phyloP scores from a whole-genome alignment of 1,140 invertebrate genomes.

The Anagrus nilaparvatae region DNA sequence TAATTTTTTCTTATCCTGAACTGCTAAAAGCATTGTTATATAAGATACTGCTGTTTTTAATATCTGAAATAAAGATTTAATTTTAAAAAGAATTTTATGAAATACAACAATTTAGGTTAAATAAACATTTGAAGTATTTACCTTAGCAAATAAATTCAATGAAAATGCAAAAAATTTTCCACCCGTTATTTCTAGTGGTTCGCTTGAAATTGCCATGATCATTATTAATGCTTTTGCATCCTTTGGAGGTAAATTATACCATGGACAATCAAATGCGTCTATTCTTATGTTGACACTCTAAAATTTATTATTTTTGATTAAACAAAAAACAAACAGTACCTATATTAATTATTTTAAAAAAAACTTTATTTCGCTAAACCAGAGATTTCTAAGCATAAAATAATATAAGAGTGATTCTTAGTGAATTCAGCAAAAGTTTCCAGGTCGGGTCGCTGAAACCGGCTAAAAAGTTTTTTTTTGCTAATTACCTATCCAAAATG shows the following conservation, averaged over 20 bases:
- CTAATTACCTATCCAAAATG: too few relatives aligned
- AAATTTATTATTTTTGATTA: too few relatives aligned
- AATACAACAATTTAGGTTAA: neutral
- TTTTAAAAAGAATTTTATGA: neutral
- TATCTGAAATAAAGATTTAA: conserved; percentile 6
- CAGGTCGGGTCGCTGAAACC: too few relatives aligned
- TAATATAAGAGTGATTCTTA: too few relatives aligned
- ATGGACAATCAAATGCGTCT: conserved; percentile 20
- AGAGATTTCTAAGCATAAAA: too few relatives aligned
- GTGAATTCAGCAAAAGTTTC: too few relatives aligned
- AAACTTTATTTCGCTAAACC: too few relatives aligned
- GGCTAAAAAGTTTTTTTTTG: too few relatives aligned
- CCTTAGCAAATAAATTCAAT: conserved; percentile 13
- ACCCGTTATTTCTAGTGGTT: conserved; percentile 18
- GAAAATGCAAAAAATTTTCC: conserved; percentile 20
- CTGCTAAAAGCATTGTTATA: conserved; percentile 7
- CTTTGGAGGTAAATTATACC: conserved; percentile 17
- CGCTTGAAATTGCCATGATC: conserved; percentile 19
- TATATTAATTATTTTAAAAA: too few relatives aligned
- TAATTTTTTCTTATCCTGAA: neutral
- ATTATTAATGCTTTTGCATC: conserved; percentile 16
- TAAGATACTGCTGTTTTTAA: conserved; percentile 5
- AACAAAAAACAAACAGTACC: too few relatives aligned
- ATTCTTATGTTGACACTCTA: conserved; percentile 20
- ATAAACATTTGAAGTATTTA: conserved; percentile 4